Conservation (phyloP, 2,888 invertebrate species). For the Melikaiella ostensackeni region DNA sequence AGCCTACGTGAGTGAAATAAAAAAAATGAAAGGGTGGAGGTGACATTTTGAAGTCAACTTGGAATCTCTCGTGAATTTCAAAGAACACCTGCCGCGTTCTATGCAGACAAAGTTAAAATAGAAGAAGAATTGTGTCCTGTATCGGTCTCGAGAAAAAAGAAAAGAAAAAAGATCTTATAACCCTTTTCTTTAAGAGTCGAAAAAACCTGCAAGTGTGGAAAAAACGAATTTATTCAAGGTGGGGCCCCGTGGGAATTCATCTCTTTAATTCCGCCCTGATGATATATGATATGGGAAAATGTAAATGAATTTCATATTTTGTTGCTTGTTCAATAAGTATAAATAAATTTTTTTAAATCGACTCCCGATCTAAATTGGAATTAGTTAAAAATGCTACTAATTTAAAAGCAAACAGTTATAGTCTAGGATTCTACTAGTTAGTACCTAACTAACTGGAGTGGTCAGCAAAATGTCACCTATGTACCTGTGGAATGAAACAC, state of each 20-base stretch:
- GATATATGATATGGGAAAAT: constrained; percentile 9
- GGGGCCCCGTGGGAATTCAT: constrained; percentile 24
- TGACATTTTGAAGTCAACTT: constrained; percentile 2
- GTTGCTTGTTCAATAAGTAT: background rate
- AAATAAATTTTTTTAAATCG: background rate
- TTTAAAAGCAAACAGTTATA: no score
- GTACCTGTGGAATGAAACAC: no score
- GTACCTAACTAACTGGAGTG: no score
- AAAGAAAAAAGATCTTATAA: background rate
- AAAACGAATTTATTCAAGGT: constrained; percentile 36
- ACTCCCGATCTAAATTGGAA: no score
- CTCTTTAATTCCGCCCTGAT: constrained; percentile 8
- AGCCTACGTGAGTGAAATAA: no score
- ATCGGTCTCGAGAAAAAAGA: background rate
- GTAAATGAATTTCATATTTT: no score
- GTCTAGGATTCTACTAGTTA: no score
- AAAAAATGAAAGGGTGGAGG: background rate
- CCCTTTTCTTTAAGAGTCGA: constrained; percentile 6
- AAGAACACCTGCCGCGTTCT: constrained; percentile 4
- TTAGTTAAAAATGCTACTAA: background rate
- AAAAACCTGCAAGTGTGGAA: constrained; percentile 9
- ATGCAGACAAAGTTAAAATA: background rate
- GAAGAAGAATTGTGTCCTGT: background rate
- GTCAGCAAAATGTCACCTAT: no score
- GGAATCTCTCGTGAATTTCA: background rate